Evolutionary conservation across 2,113 vertebrate genomes (phyloP).

Genomic region (Noctilio leporinus): DNA sequence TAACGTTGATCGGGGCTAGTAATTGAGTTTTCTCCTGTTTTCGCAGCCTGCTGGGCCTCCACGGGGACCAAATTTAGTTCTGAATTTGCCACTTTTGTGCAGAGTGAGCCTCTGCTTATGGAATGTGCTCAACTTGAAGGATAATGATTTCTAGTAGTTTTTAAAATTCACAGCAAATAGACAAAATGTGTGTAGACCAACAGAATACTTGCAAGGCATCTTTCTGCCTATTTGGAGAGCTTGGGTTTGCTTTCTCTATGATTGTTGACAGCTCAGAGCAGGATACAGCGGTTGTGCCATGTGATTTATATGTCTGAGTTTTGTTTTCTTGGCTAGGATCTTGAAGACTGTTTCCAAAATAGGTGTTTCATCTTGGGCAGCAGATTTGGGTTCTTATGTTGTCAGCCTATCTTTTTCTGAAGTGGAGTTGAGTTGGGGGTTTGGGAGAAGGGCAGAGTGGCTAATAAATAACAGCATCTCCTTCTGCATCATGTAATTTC

Average conservation of each 20-base stretch:
- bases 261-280: neutral
- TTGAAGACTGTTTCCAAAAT: conserved; percentile 22
- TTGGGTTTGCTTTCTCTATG: too few species aligned
- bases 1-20: neutral
- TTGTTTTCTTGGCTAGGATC: conserved; percentile 28
- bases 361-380: conserved; percentile 19
- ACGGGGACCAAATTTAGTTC: neutral
- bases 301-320: neutral
- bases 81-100: neutral
- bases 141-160: neutral
- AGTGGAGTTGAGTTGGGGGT: neutral
- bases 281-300: neutral
- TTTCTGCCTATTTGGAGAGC: neutral
- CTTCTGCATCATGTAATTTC: neutral
- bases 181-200: neutral
- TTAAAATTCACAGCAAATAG: neutral
- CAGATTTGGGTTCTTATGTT: neutral
- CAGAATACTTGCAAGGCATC: neutral
- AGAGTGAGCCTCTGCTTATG: neutral
- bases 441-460: neutral
- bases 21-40: neutral
- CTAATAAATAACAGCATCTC: neutral
- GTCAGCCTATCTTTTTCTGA: neutral
- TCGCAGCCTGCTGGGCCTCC: neutral
- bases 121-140: neutral